Evolutionary conservation across 2,888 invertebrate species (phyloP).

Genomic region (Cosmia pyralina): DNA sequence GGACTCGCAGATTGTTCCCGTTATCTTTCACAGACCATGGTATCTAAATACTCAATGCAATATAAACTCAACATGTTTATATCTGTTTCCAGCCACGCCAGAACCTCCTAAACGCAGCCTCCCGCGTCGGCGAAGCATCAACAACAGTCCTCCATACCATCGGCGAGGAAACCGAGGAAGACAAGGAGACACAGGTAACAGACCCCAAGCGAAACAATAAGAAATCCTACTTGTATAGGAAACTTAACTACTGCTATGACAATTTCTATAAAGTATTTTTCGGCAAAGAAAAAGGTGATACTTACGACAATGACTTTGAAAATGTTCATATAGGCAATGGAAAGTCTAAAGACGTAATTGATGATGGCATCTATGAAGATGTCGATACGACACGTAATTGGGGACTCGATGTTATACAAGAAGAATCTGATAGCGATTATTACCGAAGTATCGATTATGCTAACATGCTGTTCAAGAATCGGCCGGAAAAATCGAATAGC

Average conservation of each 20-base stretch:
- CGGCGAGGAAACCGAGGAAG: conserved; percentile 96
- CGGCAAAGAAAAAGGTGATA: conserved; percentile 73
- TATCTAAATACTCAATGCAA: neutral
- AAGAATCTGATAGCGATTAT: conserved; percentile 88
- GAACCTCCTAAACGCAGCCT: conserved; percentile 98
- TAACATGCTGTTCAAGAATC: conserved; percentile 73
- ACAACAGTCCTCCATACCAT: conserved; percentile 98
- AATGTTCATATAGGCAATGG: conserved; percentile 54
- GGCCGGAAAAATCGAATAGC: conserved; percentile 53
- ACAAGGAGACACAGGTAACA: conserved; percentile 93
- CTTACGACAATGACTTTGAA: conserved; percentile 61
- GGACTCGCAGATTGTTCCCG: too few relatives aligned
- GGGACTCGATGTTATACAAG: conserved; percentile 85
- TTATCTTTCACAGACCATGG: neutral
- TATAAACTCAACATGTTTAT: neutral
- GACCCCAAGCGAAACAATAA: conserved; percentile 67
- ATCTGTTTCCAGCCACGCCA: conserved; percentile 93
- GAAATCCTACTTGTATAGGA: conserved; percentile 84
- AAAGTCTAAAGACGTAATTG: conserved; percentile 64
- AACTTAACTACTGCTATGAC: conserved; percentile 87
- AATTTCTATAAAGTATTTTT: conserved; percentile 88
- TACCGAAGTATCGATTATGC: conserved; percentile 86
- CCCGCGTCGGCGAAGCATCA: conserved; percentile 98
- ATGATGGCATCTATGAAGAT: conserved; percentile 84
- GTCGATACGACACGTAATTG: conserved; percentile 79